Conservation (phyloP, 1,140 invertebrate genomes). For the Trachymyrmex septentrionalis region DNA sequence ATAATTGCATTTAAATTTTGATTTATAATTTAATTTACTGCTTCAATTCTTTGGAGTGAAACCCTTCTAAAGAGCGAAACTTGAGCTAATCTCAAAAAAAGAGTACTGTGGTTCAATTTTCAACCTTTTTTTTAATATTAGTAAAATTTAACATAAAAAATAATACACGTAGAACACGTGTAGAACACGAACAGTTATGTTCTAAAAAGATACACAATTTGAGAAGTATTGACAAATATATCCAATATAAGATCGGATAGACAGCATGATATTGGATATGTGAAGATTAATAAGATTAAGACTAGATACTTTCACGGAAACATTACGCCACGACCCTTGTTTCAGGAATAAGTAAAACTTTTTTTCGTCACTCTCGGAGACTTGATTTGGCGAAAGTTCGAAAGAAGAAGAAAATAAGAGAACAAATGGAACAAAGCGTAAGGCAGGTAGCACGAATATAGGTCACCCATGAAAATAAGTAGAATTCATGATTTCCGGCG, state of each 20-base stretch:
- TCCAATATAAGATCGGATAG: background rate
- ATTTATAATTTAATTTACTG: background rate
- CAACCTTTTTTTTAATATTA: background rate
- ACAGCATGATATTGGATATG: background rate
- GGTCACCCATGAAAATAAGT: constrained; percentile 60
- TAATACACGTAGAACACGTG: background rate
- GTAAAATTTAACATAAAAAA: background rate
- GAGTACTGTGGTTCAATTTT: no score
- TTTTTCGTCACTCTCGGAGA: background rate
- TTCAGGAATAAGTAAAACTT: constrained; percentile 32
- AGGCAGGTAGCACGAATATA: constrained; percentile 24
- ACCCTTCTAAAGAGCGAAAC: no score
- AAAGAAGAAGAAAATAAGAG: background rate
- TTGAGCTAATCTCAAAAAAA: no score
- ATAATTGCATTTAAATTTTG: background rate
- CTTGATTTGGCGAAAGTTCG: background rate
- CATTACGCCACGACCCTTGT: background rate
- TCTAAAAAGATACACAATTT: background rate
- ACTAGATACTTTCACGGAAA: background rate
- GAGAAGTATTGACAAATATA: background rate
- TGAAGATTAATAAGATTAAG: constrained; percentile 12
- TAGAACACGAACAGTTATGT: background rate
- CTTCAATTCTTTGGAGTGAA: no score
- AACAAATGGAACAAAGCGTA: background rate
- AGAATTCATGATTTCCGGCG: constrained; percentile 44